phyloP scores from a whole-genome alignment of 2,113 vertebrate species.

The Bubo scandiacus region DNA sequence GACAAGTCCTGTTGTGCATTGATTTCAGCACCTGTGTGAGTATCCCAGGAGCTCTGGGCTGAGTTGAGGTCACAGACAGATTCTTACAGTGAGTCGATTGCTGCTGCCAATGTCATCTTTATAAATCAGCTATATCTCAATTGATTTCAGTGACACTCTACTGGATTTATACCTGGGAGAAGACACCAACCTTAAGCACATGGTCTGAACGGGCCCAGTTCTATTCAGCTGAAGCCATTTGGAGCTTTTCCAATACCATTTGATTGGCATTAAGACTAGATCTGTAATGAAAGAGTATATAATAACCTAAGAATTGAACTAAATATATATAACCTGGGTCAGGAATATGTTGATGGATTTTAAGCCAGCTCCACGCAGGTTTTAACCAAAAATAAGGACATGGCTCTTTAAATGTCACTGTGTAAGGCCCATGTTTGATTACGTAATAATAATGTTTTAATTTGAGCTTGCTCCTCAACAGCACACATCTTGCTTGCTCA shows the following conservation, averaged over 20 bases:
- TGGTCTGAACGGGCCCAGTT: neutral
- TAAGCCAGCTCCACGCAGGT: neutral
- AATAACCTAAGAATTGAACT: neutral
- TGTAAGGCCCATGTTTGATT: neutral
- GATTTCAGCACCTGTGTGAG: neutral
- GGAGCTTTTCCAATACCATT: slow-evolving; percentile 7
- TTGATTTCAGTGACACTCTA: neutral
- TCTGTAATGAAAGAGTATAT: neutral
- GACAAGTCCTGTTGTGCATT: neutral
- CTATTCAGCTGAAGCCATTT: neutral
- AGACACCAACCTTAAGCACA: slow-evolving; percentile 6
- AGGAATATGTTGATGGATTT: neutral
- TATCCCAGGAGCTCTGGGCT: neutral
- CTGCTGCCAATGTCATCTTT: neutral
- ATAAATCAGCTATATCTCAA: neutral
- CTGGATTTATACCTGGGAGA: slow-evolving; percentile 37
- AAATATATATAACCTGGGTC: neutral
- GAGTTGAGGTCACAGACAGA: neutral
- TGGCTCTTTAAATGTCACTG: neutral
- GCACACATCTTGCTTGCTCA: neutral
- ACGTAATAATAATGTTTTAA: neutral
- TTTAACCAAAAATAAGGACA: neutral
- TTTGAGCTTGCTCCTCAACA: neutral
- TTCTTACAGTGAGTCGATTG: neutral
- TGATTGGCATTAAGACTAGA: neutral